Percentiles rank a stretch among this genome's conserved stretches.
Conservation (phyloP, 2,113 vertebrate genomes). For the Gopherus evgoodei region DNA sequence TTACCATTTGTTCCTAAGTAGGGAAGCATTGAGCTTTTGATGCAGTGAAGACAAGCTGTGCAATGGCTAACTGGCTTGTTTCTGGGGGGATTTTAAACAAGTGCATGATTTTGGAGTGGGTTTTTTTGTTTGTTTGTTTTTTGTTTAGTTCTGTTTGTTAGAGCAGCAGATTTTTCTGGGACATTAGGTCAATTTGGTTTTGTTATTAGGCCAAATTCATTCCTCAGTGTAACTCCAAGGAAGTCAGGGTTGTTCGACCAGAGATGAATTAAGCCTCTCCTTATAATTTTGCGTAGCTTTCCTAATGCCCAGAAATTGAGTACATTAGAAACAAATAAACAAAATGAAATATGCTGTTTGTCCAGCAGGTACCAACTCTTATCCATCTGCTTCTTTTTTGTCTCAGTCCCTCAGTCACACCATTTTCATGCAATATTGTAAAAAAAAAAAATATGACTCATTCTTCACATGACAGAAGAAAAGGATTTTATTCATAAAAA, state of each 20-base stretch:
- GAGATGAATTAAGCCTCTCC: slow-evolving; percentile 46
- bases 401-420: slow-evolving; percentile 38
- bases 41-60: neutral
- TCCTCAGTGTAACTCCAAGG: neutral
- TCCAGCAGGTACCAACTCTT: slow-evolving; percentile 58
- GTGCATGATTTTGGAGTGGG: neutral
- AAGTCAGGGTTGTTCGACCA: neutral
- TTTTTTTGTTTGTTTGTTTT: neutral
- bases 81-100: neutral
- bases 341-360: slow-evolving; percentile 66
- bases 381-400: slow-evolving; percentile 48
- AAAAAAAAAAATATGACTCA: slow-evolving; percentile 58
- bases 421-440: slow-evolving; percentile 41
- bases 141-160: slow-evolving; percentile 7
- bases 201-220: slow-evolving; percentile 16
- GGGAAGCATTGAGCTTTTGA: neutral
- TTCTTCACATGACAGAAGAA: slow-evolving; percentile 53
- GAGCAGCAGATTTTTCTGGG: neutral
- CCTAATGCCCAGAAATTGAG: neutral
- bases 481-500: neutral
- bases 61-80: neutral
- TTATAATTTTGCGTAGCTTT: slow-evolving; percentile 31
- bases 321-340: slow-evolving; percentile 52
- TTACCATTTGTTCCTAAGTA: neutral
- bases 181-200: neutral